Conservation (phyloP, 1,140 invertebrate genomes). For the Sinella curviseta region DNA sequence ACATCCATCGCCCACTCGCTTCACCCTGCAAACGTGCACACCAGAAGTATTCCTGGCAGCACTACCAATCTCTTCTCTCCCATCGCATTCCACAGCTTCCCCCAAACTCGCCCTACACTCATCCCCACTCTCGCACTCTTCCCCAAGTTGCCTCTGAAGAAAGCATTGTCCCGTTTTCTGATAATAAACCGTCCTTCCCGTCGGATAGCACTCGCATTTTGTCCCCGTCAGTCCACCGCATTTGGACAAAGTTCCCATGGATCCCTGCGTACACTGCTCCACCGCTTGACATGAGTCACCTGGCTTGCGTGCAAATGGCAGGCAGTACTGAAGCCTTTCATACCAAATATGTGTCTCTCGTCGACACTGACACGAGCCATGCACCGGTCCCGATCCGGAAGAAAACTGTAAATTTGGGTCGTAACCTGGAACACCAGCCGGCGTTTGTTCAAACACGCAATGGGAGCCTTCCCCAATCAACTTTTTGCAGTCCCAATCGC, state of each 20-base stretch:
- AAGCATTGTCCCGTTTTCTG: background rate
- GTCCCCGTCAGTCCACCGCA: background rate
- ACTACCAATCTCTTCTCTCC: background rate
- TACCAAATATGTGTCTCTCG: background rate
- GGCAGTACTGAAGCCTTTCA: background rate
- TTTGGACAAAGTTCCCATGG: background rate
- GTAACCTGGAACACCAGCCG: background rate
- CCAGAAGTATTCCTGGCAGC: no score
- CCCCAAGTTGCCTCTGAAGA: background rate
- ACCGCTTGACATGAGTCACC: background rate
- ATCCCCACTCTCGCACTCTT: background rate
- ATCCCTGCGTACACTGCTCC: background rate
- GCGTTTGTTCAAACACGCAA: background rate
- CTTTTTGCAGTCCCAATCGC: slow-evolving; percentile 10
- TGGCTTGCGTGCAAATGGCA: background rate
- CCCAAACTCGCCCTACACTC: slow-evolving; percentile 13
- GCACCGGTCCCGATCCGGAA: no score
- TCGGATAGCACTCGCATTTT: background rate
- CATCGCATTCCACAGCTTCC: background rate
- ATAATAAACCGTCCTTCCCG: background rate
- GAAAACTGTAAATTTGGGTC: no score
- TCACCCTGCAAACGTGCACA: no score
- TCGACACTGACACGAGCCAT: background rate
- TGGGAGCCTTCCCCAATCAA: slow-evolving; percentile 6
- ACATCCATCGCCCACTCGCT: no score